Base-by-base conservation (phyloP, 1,140 invertebrate genomes). In the Papilio helenus region DNA sequence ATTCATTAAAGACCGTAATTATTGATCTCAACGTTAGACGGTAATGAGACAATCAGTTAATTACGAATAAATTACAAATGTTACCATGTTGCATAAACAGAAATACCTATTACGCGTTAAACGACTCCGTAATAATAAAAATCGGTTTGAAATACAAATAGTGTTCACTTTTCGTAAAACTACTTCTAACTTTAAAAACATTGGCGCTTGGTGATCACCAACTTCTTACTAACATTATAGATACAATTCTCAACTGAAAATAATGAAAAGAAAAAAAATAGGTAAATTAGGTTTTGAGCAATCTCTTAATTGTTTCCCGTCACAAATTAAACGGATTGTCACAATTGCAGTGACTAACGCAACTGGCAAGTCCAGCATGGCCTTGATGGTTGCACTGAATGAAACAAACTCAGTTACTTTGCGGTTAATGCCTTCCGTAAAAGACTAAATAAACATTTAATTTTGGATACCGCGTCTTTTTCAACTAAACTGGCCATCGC, bases 331-430 rank as follows among this genome's bases (percentile, higher is more conserved):
- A 68, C 29, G 16, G 61, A 68, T 68, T 68, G 61, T 1, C 23
- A 68, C 26, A 29, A 68, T 68, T 68, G 23, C 26, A 68, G 61
- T 68, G 61, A 68, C 61, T 68, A 68, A 68, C 61, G 26, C 61
- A 68, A 16, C 61, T 34, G 58, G 26, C 61, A 68, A 68, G 12
- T 68, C 23, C 61, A 16, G 26, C 26, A 8, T 16, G 14, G 26
- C 61, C 61, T 29, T 68, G 61, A 16, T 26, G 26, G 61, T 68
- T 29, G 4, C 26, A 68, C 14, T 34, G 12, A 68, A 68, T 68
- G 26, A 34, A 34, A 68, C 12, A 29, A 68, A 68, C 23, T 65
- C 61, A 26, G 61, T 68, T 65, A 65, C 61, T 29, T 65, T 16
- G 26, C 58, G 23, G 58, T 26, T 61, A 61, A 9, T 14, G 10